These are phyloP conservation scores for Urocitellus parryii DNA, from an alignment of 2,113 vertebrate genomes.

Conservation along the genomic window DNA sequence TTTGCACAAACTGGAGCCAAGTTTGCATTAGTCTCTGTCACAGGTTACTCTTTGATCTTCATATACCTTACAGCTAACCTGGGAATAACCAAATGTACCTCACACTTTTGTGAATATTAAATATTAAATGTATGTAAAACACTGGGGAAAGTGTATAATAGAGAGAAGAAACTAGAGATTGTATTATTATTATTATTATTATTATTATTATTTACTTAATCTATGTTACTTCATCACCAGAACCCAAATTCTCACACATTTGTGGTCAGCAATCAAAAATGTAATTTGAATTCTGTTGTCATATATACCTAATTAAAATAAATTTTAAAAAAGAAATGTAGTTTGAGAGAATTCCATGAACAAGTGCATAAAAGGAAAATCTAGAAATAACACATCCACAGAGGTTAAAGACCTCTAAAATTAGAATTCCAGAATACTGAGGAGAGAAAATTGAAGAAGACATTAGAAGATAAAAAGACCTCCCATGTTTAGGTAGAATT, in stretches of 20 bases:
- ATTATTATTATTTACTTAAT: not conserved
- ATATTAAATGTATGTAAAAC: not conserved
- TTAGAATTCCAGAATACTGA: not conserved
- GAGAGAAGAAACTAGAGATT: not conserved
- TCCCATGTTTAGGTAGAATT: not conserved
- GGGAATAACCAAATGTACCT: not conserved
- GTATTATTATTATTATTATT: not conserved
- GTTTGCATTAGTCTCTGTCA: not conserved
- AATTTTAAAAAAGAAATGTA: too few relatives aligned
- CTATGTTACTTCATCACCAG: not conserved
- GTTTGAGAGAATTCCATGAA: too few relatives aligned
- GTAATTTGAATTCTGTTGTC: too few relatives aligned
- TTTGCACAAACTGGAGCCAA: not conserved
- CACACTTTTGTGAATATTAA: not conserved
- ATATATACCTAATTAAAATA: too few relatives aligned
- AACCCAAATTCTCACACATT: not conserved
- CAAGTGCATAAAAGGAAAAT: too few relatives aligned
- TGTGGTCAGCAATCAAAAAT: not conserved
- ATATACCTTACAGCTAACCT: not conserved
- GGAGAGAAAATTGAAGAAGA: not conserved
- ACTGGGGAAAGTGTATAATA: not conserved
- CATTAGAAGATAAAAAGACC: not conserved
- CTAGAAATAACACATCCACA: too few relatives aligned
- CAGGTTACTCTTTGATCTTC: not conserved
- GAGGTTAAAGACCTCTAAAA: not conserved